Evolutionary conservation across 2,888 invertebrate species (phyloP).

Genomic region (Plagiodera versicolora): DNA sequence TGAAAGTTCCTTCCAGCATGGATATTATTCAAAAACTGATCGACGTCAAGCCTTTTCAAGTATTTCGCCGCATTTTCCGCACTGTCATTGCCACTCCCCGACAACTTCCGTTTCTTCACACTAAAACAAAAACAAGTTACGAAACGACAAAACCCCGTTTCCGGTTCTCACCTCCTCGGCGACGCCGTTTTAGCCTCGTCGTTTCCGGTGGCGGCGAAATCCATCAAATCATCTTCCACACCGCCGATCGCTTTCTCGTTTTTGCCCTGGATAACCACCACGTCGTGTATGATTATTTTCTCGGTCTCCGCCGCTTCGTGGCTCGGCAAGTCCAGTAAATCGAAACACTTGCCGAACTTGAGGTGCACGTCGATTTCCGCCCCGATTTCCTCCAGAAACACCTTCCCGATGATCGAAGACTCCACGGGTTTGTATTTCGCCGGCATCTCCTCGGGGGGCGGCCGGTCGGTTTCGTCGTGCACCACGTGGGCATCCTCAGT

Average conservation of each 20-base stretch:
- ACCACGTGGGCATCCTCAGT: slow-evolving; percentile 8
- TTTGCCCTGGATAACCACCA: slow-evolving; percentile 1
- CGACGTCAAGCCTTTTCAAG: slow-evolving; percentile 42
- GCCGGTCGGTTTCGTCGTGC: slow-evolving; percentile 7
- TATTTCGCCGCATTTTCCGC: slow-evolving; percentile 40
- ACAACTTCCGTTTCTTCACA: slow-evolving; percentile 37
- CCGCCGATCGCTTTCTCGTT: neutral
- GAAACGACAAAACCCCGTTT: neutral
- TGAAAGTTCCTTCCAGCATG: slow-evolving; percentile 30
- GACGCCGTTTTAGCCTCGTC: slow-evolving; percentile 25
- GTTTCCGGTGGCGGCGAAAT: slow-evolving; percentile 41
- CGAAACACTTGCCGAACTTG: slow-evolving; percentile 35
- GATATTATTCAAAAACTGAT: slow-evolving; percentile 44
- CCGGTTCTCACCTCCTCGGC: slow-evolving; percentile 29
- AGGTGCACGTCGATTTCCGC: slow-evolving; percentile 37
- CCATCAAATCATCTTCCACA: slow-evolving; percentile 41
- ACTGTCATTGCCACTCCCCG: slow-evolving; percentile 25
- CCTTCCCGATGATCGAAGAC: slow-evolving; percentile 38
- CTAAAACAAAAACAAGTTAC: slow-evolving; percentile 27
- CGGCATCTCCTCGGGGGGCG: neutral
- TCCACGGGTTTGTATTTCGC: slow-evolving; percentile 14
- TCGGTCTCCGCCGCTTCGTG: neutral
- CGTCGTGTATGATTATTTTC: slow-evolving; percentile 12
- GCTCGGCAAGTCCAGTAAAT: slow-evolving; percentile 37
- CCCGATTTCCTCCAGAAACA: slow-evolving; percentile 40